phyloP scores from a whole-genome alignment of 2,888 invertebrate species.

The Esperia sulphurella region DNA sequence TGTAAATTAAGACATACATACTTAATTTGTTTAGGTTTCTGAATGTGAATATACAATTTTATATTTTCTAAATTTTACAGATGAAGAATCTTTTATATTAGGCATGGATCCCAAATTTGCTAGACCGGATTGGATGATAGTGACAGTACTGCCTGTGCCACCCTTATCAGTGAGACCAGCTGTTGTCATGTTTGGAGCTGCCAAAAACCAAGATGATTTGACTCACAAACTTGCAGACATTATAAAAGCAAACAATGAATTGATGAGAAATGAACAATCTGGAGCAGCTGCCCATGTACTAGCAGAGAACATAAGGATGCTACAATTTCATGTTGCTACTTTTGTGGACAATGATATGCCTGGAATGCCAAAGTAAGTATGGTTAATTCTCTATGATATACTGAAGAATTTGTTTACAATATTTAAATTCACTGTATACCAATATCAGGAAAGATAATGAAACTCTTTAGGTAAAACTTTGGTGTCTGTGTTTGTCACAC shows the following conservation, averaged over 20 bases:
- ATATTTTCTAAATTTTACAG: slow-evolving; percentile 50
- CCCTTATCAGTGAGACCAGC: slow-evolving; percentile 97
- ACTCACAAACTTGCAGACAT: slow-evolving; percentile 99
- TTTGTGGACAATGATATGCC: slow-evolving; percentile 99
- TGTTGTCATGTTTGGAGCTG: slow-evolving; percentile 99
- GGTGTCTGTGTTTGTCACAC: too few relatives aligned
- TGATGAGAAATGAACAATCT: slow-evolving; percentile 95
- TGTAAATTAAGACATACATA: not conserved
- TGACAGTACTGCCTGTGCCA: slow-evolving; percentile 98
- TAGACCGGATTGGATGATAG: slow-evolving; percentile 99
- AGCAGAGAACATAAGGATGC: slow-evolving; percentile 96
- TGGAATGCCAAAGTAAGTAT: slow-evolving; percentile 89
- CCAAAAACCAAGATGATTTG: slow-evolving; percentile 98
- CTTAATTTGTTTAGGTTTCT: not conserved
- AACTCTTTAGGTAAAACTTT: too few relatives aligned
- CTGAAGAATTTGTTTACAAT: too few relatives aligned
- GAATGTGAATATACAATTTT: not conserved
- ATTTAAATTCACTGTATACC: too few relatives aligned
- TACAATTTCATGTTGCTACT: slow-evolving; percentile 99
- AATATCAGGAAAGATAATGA: too few relatives aligned
- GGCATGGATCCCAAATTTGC: slow-evolving; percentile 98
- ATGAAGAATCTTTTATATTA: slow-evolving; percentile 96
- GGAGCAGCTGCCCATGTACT: slow-evolving; percentile 99
- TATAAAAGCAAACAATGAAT: slow-evolving; percentile 98
- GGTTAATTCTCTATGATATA: too few relatives aligned